Percentiles rank a stretch among this genome's conserved stretches.
Evolutionary conservation across 2,113 vertebrate genomes (phyloP).

Genomic region (Ophthalmolycus amberensis): DNA sequence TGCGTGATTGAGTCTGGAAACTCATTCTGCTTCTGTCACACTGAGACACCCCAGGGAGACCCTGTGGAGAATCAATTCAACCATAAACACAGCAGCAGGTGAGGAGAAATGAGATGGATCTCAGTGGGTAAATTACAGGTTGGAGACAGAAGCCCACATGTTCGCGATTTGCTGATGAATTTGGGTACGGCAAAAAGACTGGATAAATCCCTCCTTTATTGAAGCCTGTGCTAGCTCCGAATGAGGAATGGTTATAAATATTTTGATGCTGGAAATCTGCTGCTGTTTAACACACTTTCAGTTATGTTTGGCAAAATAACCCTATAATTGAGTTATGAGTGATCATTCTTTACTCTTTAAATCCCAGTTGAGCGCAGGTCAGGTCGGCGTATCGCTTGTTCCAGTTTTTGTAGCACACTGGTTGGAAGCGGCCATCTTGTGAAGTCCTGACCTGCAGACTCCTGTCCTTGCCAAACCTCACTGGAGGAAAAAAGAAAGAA

Average conservation of each 20-base stretch:
- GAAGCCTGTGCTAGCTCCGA: neutral
- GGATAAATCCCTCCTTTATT: neutral
- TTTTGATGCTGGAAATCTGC: neutral
- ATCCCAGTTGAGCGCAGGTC: constrained; percentile 76
- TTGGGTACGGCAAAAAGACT: neutral
- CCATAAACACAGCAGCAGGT: constrained; percentile 32
- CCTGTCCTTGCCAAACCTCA: constrained; percentile 62
- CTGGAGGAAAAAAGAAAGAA: constrained; percentile 50
- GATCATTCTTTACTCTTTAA: constrained; percentile 63
- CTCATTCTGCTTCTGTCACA: constrained; percentile 44
- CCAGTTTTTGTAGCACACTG: constrained; percentile 76
- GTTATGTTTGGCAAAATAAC: neutral
- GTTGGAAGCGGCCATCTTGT: constrained; percentile 72
- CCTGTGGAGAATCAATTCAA: constrained; percentile 40
- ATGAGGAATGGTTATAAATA: constrained; percentile 2
- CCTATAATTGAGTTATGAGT: neutral
- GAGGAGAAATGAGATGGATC: constrained; percentile 43
- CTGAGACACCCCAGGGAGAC: constrained; percentile 17
- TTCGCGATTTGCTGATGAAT: constrained; percentile 23
- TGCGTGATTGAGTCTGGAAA: constrained; percentile 42
- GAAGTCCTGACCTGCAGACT: constrained; percentile 69
- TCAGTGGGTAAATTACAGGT: constrained; percentile 38
- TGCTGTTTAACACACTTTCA: neutral
- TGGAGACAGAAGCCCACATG: constrained; percentile 12
- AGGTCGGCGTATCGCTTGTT: constrained; percentile 45